Evolutionary conservation across 2,888 invertebrate species (phyloP).

Genomic region (Drosophila histrio): DNA sequence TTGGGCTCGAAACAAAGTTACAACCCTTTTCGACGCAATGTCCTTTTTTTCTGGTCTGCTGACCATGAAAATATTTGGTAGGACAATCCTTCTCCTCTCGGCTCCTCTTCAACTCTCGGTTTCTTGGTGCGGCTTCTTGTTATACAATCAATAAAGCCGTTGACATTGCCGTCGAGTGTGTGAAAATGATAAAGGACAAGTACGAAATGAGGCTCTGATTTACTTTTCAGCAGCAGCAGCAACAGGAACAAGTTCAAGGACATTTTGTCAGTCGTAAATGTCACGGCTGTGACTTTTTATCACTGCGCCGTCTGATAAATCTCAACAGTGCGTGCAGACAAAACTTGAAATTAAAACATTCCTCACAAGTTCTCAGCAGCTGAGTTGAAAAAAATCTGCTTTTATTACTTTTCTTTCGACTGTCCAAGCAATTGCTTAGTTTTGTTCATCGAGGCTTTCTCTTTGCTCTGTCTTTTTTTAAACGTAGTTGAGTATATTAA

Average conservation of each 20-base stretch:
- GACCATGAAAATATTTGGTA: conserved; percentile 68
- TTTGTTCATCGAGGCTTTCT: not conserved
- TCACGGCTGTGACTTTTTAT: conserved; percentile 33
- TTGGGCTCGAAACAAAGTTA: conserved; percentile 19
- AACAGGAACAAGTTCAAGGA: conserved; percentile 56
- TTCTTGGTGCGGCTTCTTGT: conserved; percentile 9
- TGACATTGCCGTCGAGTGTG: conserved; percentile 44
- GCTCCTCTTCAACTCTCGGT: not conserved
- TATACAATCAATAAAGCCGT: conserved; percentile 67
- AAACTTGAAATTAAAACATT: conserved; percentile 77
- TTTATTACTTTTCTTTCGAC: conserved; percentile 21
- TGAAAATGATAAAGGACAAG: conserved; percentile 67
- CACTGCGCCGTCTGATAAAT: conserved; percentile 42
- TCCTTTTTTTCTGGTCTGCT: conserved; percentile 71
- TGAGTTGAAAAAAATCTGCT: conserved; percentile 7
- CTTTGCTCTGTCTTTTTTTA: not conserved
- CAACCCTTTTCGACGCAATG: conserved; percentile 22
- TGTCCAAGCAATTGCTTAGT: conserved; percentile 9
- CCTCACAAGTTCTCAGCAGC: conserved; percentile 45
- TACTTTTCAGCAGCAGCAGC: conserved; percentile 27
- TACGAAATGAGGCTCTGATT: conserved; percentile 33
- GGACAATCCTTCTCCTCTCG: not conserved
- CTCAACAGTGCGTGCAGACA: conserved; percentile 37
- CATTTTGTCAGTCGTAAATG: conserved; percentile 46
- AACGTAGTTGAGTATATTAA: no score